phyloP scores from a whole-genome alignment of 2,888 invertebrate species.

The Brachyptera putata region DNA sequence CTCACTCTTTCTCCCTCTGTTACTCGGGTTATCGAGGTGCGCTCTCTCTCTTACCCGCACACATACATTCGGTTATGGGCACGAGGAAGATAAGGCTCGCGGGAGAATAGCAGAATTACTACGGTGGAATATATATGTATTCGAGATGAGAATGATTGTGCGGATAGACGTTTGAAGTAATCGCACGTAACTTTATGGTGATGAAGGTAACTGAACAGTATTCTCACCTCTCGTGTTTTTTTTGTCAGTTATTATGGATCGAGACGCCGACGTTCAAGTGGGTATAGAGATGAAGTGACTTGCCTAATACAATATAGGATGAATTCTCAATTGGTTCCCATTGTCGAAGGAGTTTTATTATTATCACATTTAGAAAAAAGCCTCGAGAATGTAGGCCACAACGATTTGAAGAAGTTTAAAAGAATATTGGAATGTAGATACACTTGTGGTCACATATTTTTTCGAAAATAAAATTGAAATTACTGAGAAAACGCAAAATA shows the following conservation, averaged over 20 bases:
- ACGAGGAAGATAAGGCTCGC: constrained; percentile 7
- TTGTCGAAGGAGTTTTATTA: background rate
- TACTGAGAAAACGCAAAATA: no score
- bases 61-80: no score
- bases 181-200: constrained; percentile 1
- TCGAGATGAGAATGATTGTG: constrained; percentile 8
- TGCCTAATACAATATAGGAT: background rate
- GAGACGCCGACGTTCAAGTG: no score
- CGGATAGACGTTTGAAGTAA: background rate
- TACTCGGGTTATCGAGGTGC: constrained; percentile 8
- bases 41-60: no score
- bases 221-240: background rate
- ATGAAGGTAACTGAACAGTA: background rate
- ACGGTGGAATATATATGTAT: constrained; percentile 6
- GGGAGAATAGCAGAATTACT: constrained; percentile 10
- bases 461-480: no score
- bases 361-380: background rate
- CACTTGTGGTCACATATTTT: no score
- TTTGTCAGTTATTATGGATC: no score
- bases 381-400: no score
- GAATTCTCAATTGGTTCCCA: background rate
- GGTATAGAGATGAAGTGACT: background rate
- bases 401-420: no score
- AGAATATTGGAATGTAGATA: no score
- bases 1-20: background rate